Evolutionary conservation across 2,113 vertebrate genomes (phyloP).

Genomic region (Paradoxurus hermaphroditus): DNA sequence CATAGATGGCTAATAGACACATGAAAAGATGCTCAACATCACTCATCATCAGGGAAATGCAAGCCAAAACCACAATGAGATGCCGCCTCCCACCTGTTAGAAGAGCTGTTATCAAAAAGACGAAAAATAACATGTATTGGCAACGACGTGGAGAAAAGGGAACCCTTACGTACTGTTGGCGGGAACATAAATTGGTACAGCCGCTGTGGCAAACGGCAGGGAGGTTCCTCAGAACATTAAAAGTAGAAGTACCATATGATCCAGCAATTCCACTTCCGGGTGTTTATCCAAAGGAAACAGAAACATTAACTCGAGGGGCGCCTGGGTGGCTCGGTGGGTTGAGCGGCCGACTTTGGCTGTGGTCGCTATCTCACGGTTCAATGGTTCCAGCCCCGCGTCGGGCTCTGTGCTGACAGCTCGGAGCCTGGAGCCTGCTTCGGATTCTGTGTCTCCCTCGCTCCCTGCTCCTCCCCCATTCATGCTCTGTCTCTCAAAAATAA

Average conservation of each 20-base stretch:
- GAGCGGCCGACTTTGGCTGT: too few species aligned
- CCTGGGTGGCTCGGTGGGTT: too few species aligned
- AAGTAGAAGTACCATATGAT: neutral
- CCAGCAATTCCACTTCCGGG: neutral
- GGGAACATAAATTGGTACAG: neutral
- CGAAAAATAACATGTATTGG: neutral
- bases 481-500: too few species aligned
- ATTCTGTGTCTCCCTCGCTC: too few species aligned
- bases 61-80: neutral
- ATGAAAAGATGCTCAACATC: neutral
- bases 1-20: neutral
- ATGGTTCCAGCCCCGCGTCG: too few species aligned
- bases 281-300: neutral
- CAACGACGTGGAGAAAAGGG: neutral
- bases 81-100: neutral
- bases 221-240: neutral
- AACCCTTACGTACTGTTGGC: neutral
- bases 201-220: neutral
- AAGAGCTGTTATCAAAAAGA: neutral
- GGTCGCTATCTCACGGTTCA: too few species aligned
- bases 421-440: too few species aligned
- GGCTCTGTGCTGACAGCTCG: too few species aligned
- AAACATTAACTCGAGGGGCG: neutral
- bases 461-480: too few species aligned
- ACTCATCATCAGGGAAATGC: neutral